Evolutionary conservation across 2,888 invertebrate genomes (phyloP).

Genomic region (Diachrysia chrysitis): DNA sequence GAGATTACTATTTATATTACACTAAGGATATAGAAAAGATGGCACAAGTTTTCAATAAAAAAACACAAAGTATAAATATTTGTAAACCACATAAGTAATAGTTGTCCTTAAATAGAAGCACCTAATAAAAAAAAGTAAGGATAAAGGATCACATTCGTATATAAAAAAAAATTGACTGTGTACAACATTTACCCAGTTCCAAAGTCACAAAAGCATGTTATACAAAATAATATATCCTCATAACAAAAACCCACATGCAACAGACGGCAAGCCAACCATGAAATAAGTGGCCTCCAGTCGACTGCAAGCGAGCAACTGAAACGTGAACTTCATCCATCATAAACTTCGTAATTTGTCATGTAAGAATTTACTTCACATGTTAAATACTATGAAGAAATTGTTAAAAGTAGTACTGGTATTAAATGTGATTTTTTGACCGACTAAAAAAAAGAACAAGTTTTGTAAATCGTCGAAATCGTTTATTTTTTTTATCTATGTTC

Average conservation of each 20-base stretch:
- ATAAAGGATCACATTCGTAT: neutral
- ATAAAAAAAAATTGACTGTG: neutral
- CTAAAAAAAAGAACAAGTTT: too few relatives aligned
- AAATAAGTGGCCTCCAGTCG: slow-evolving; percentile 57
- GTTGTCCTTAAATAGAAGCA: too few relatives aligned
- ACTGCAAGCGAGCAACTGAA: slow-evolving; percentile 57
- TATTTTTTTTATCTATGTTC: too few relatives aligned
- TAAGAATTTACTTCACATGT: slow-evolving; percentile 32
- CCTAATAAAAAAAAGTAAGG: neutral
- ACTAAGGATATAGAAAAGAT: too few relatives aligned
- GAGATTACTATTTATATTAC: too few relatives aligned
- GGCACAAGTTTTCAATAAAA: too few relatives aligned
- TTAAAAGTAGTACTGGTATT: neutral
- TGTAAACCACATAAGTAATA: too few relatives aligned
- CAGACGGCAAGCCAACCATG: slow-evolving; percentile 55
- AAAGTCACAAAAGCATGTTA: neutral
- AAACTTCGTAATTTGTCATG: slow-evolving; percentile 46
- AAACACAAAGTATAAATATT: too few relatives aligned
- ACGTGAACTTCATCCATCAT: slow-evolving; percentile 51
- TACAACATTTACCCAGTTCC: neutral
- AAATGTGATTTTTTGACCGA: too few relatives aligned
- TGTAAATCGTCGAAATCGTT: too few relatives aligned
- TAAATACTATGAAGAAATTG: neutral
- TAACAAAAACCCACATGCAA: slow-evolving; percentile 47
- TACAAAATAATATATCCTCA: slow-evolving; percentile 16